Percentiles rank a stretch among this genome's conserved stretches.
These are phyloP conservation scores for Luehdorfia chinensis DNA, from an alignment of 1,140 invertebrate species.

Conservation along the genomic window DNA sequence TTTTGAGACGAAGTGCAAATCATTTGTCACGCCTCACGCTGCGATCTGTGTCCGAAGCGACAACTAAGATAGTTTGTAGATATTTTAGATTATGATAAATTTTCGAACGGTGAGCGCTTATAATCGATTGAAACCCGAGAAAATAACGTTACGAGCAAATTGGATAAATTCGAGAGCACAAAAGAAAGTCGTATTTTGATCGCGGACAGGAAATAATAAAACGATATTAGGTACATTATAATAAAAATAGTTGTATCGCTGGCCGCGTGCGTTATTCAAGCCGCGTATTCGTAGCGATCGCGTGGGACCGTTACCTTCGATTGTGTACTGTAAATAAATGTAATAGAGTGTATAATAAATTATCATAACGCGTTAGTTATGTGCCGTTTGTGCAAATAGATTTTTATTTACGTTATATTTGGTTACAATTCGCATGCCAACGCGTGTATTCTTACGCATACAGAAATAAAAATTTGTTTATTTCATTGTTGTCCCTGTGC, in stretches of 20 bases:
- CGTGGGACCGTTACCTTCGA: no score
- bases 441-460: no score
- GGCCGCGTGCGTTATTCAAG: conserved; percentile 23
- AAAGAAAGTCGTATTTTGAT: conserved; percentile 25
- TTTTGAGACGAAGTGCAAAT: no score
- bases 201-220: conserved; percentile 29
- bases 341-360: not conserved
- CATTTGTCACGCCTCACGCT: conserved; percentile 2
- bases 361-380: not conserved
- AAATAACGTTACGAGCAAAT: not conserved
- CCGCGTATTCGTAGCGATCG: conserved; percentile 17
- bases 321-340: not conserved
- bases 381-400: no score
- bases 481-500: no score
- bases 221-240: conserved; percentile 29
- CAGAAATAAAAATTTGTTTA: no score
- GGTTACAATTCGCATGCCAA: not conserved
- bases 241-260: conserved; percentile 30
- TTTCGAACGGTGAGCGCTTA: not conserved
- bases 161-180: conserved; percentile 22
- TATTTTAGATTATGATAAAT: not conserved
- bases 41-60: not conserved
- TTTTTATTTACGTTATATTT: not conserved
- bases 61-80: not conserved
- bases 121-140: not conserved